A percentile compares a stretch with the other conserved stretches of the same genome.
Evolutionary conservation across 2,797 vertebrate genomes (phyloP).

Genomic region (Rhinogobio ventralis): DNA sequence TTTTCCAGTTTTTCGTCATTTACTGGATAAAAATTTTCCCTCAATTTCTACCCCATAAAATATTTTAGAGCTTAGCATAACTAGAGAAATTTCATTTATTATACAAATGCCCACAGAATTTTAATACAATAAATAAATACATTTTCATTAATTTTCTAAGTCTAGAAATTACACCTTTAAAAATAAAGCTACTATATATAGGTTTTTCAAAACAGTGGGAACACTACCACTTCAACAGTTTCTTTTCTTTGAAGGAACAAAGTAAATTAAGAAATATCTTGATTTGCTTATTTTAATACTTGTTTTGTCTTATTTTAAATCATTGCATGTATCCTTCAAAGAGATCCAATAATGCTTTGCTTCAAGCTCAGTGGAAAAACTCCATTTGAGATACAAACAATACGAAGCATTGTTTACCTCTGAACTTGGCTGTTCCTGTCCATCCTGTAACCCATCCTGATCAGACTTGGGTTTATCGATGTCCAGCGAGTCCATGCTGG

Average conservation of each 20-base stretch:
- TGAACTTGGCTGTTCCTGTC: slow-evolving; percentile 64
- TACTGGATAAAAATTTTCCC: too few relatives aligned
- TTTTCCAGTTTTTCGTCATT: background rate
- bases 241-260: background rate
- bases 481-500: slow-evolving; percentile 97
- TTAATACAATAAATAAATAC: background rate
- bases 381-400: background rate
- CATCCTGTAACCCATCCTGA: slow-evolving; percentile 60
- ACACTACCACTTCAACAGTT: background rate
- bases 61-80: background rate
- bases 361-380: background rate
- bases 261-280: background rate
- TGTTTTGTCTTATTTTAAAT: background rate
- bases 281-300: background rate
- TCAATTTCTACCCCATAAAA: background rate
- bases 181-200: background rate
- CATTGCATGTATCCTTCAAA: background rate
- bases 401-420: slow-evolving; percentile 69
- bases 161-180: background rate
- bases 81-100: background rate
- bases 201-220: background rate
- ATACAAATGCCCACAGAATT: background rate
- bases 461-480: slow-evolving; percentile 84
- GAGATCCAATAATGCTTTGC: background rate
- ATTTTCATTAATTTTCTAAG: background rate